A percentile compares a stretch with the other conserved stretches of the same genome.
phyloP scores from a whole-genome alignment of 2,888 invertebrate species.

The Orthosia cruda region DNA sequence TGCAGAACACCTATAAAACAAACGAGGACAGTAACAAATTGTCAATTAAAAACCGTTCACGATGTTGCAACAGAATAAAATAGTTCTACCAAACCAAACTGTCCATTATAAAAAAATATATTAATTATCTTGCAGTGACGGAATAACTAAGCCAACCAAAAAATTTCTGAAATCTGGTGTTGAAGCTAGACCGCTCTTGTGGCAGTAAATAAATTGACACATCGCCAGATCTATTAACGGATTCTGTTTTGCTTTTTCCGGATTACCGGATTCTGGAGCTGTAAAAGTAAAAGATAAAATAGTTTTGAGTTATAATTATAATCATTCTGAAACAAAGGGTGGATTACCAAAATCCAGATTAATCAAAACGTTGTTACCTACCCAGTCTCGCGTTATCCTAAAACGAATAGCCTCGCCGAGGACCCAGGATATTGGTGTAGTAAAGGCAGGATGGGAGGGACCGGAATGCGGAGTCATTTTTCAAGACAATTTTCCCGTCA shows the following conservation, averaged over 20 bases:
- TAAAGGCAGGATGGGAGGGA: constrained; percentile 66
- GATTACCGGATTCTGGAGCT: no score
- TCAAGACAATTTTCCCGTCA: constrained; percentile 69
- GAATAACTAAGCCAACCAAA: no score
- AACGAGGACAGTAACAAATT: constrained; percentile 34
- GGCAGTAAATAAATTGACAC: constrained; percentile 50
- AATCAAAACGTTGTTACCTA: constrained; percentile 45
- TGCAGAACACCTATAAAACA: constrained; percentile 9
- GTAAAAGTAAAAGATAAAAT: no score
- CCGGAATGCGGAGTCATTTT: constrained; percentile 72
- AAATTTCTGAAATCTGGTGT: no score
- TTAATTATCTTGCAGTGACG: not conserved
- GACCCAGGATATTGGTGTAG: constrained; percentile 71
- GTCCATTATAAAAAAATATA: constrained; percentile 40
- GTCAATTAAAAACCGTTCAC: constrained; percentile 42
- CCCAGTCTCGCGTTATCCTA: constrained; percentile 34
- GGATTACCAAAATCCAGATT: constrained; percentile 16
- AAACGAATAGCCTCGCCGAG: constrained; percentile 55
- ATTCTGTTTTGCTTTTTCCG: constrained; percentile 57
- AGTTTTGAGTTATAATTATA: no score
- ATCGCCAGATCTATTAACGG: constrained; percentile 55
- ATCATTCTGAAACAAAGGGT: not conserved
- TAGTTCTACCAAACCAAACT: constrained; percentile 28
- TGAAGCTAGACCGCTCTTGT: no score
- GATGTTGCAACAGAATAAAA: constrained; percentile 18